phyloP scores from a whole-genome alignment of 2,113 vertebrate species.

The Recurvirostra avosetta region DNA sequence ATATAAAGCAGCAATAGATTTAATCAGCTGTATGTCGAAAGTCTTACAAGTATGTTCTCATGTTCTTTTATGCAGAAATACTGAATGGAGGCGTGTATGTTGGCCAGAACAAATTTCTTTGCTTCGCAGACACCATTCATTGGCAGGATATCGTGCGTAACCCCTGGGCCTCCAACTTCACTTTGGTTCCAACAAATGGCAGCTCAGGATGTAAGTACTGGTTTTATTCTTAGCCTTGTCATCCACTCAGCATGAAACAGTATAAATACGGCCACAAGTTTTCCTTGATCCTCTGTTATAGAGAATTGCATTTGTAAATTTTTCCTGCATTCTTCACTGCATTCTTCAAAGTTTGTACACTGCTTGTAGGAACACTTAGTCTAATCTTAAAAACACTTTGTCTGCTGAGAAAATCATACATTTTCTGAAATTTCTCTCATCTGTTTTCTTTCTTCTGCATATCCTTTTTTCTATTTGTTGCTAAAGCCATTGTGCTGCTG shows the following conservation, averaged over 20 bases:
- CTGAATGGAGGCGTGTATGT: slow-evolving; percentile 94
- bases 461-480: background rate
- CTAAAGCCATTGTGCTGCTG: background rate
- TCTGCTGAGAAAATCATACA: background rate
- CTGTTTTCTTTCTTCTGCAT: background rate
- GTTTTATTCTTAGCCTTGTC: background rate
- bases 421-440: background rate
- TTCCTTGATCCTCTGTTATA: rapidly evolving
- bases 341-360: background rate
- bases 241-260: background rate
- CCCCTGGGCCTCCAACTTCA: slow-evolving; percentile 87
- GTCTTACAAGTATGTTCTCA: slow-evolving; percentile 4
- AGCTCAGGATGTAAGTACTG: slow-evolving; percentile 90
- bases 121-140: slow-evolving; percentile 93
- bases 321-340: background rate
- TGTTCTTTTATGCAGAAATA: slow-evolving; percentile 81
- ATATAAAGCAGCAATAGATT: background rate
- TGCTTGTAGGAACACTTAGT: background rate
- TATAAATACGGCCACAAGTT: background rate
- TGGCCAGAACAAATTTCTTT: slow-evolving; percentile 95
- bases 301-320: background rate
- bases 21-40: background rate
- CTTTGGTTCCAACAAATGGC: slow-evolving; percentile 91
- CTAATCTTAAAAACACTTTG: background rate
- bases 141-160: slow-evolving; percentile 96